Percentiles rank a stretch among this genome's conserved stretches.
Evolutionary conservation across 2,888 invertebrate genomes (phyloP).

Genomic region (Meteorus cinctellus): DNA sequence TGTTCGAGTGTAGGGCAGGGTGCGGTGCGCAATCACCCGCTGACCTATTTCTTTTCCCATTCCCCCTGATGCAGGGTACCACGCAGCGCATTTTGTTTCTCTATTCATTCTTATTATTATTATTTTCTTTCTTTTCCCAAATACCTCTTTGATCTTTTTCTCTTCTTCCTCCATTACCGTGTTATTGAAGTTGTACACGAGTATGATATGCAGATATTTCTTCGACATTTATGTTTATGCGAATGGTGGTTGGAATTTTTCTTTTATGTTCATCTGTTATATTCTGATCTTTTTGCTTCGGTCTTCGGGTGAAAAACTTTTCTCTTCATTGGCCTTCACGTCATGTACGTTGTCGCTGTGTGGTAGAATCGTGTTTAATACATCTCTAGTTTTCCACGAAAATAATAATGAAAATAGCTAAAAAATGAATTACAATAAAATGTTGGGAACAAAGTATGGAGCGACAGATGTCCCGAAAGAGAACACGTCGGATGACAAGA

Average conservation of each 20-base stretch:
- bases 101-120: conserved; percentile 9
- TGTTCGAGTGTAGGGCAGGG: conserved; percentile 47
- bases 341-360: neutral
- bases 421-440: neutral
- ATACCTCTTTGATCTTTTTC: neutral
- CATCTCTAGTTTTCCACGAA: neutral
- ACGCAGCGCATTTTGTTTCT: conserved; percentile 8
- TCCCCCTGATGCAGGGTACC: conserved; percentile 48
- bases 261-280: neutral
- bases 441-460: neutral
- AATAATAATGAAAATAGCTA: neutral
- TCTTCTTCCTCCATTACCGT: neutral
- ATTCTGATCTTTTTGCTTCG: neutral
- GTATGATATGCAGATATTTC: neutral
- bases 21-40: conserved; percentile 67
- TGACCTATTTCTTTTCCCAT: conserved; percentile 61
- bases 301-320: neutral
- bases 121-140: neutral
- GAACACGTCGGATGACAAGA: neutral
- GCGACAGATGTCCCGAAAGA: neutral
- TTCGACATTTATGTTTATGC: neutral
- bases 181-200: neutral
- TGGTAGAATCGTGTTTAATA: neutral
- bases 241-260: neutral
- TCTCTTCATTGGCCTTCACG: neutral